These are phyloP conservation scores for Myodes glareolus DNA, from an alignment of 2,113 vertebrate species.

Conservation along the genomic window DNA sequence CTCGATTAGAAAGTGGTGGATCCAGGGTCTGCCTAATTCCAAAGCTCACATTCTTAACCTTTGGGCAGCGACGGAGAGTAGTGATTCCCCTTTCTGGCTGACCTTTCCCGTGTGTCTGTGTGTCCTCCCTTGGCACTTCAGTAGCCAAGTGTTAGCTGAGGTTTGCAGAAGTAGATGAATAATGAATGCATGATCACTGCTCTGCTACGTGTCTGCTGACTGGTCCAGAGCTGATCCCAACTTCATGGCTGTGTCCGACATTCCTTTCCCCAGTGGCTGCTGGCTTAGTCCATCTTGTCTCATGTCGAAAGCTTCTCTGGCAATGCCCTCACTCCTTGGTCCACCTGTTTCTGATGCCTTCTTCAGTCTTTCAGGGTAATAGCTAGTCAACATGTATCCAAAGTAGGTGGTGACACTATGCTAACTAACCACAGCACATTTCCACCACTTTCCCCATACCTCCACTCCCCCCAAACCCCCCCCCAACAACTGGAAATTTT, in stretches of 20 bases:
- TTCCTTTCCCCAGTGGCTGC: background rate
- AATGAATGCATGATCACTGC: background rate
- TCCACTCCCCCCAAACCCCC: background rate
- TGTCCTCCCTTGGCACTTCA: conserved; percentile 13
- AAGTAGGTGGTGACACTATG: conserved; percentile 37
- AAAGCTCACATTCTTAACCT: background rate
- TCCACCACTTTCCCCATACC: background rate
- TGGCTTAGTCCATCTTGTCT: background rate
- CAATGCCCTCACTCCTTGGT: conserved; percentile 27
- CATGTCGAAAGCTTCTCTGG: background rate
- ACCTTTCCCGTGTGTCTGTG: background rate
- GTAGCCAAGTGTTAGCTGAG: conserved; percentile 16
- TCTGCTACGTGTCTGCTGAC: background rate
- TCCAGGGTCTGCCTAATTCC: background rate
- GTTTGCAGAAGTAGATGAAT: conserved; percentile 33
- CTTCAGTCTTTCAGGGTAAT: background rate
- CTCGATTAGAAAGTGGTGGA: background rate
- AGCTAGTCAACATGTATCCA: background rate
- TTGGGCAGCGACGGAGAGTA: background rate
- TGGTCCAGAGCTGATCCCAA: background rate
- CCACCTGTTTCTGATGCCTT: conserved; percentile 25
- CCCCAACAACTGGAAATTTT: background rate
- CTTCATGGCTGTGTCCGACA: background rate
- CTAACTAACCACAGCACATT: background rate
- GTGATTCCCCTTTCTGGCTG: background rate